A percentile compares a stretch with the other conserved stretches of the same genome.
These are phyloP conservation scores for Oriolus oriolus DNA, from an alignment of 2,113 vertebrate species.

Conservation along the genomic window DNA sequence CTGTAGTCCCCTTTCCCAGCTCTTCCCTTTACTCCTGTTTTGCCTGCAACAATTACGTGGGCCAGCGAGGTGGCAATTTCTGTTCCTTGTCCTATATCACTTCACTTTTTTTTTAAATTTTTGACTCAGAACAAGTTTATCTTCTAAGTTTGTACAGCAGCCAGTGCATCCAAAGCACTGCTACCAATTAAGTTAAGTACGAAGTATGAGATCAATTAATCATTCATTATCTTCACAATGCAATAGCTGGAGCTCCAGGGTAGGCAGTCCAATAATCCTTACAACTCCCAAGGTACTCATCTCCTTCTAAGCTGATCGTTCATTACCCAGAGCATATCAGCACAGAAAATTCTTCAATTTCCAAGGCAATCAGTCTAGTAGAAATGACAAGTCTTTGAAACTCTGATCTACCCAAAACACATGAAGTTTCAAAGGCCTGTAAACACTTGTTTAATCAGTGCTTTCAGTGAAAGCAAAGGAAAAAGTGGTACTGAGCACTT, in stretches of 20 bases:
- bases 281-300: conserved; percentile 37
- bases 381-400: not conserved
- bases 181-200: conserved; percentile 55
- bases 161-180: not conserved
- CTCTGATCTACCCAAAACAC: not conserved
- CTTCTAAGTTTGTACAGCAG: not conserved
- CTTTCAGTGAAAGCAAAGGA: not conserved
- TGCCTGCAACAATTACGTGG: not conserved
- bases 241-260: conserved; percentile 9
- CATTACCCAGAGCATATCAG: conserved; percentile 25
- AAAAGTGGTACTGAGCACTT: not conserved
- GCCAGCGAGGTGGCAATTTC: not conserved
- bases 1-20: not conserved
- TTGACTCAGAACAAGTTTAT: not conserved
- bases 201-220: conserved; percentile 57
- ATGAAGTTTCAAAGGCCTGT: not conserved
- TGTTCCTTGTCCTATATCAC: not conserved
- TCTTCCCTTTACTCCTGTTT: not conserved
- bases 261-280: conserved; percentile 29
- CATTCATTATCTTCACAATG: conserved; percentile 39
- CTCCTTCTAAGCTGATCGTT: conserved; percentile 12
- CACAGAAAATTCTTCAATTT: not conserved
- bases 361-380: not conserved
- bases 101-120: not conserved
- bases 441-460: not conserved